Evolutionary conservation across 2,888 invertebrate species (phyloP).

Genomic region (Hanleya hanleyi): DNA sequence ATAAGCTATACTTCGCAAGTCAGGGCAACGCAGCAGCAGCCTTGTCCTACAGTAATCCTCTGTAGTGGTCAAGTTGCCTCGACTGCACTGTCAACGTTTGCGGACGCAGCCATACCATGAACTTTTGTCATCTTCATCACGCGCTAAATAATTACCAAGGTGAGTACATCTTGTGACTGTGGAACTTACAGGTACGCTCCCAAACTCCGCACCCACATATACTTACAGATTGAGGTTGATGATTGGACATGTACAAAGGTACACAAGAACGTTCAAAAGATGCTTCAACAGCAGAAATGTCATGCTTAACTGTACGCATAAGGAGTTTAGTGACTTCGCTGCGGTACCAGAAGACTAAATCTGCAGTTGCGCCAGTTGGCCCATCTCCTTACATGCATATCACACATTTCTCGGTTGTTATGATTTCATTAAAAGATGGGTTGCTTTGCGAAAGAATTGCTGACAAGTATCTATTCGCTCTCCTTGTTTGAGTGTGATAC

Average conservation of each 20-base stretch:
- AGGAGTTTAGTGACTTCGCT: slow-evolving; percentile 35
- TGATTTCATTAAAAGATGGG: slow-evolving; percentile 40
- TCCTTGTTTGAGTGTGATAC: slow-evolving; percentile 41
- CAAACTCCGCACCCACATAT: slow-evolving; percentile 32
- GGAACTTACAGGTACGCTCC: no score
- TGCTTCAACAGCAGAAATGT: no score
- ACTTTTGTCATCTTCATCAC: slow-evolving; percentile 3
- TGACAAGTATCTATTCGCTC: slow-evolving; percentile 44
- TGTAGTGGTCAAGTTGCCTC: slow-evolving; percentile 34
- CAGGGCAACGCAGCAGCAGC: slow-evolving; percentile 41
- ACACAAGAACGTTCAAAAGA: slow-evolving; percentile 34
- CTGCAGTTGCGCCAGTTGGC: slow-evolving; percentile 34
- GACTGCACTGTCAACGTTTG: slow-evolving; percentile 1
- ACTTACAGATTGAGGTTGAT: slow-evolving; percentile 37
- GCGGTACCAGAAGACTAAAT: slow-evolving; percentile 29
- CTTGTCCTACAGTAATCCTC: no score
- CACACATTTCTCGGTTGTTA: slow-evolving; percentile 25
- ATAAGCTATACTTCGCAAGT: slow-evolving; percentile 37
- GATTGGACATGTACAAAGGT: no score
- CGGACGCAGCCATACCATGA: slow-evolving; percentile 18
- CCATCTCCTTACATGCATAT: slow-evolving; percentile 46
- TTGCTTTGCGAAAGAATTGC: slow-evolving; percentile 40
- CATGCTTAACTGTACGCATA: slow-evolving; percentile 40
- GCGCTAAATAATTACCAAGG: slow-evolving; percentile 32
- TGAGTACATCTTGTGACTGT: slow-evolving; percentile 21